Percentiles rank a stretch among this genome's conserved stretches.
These are phyloP conservation scores for Aradus depressus DNA, from an alignment of 2,888 invertebrate genomes.

Conservation along the genomic window DNA sequence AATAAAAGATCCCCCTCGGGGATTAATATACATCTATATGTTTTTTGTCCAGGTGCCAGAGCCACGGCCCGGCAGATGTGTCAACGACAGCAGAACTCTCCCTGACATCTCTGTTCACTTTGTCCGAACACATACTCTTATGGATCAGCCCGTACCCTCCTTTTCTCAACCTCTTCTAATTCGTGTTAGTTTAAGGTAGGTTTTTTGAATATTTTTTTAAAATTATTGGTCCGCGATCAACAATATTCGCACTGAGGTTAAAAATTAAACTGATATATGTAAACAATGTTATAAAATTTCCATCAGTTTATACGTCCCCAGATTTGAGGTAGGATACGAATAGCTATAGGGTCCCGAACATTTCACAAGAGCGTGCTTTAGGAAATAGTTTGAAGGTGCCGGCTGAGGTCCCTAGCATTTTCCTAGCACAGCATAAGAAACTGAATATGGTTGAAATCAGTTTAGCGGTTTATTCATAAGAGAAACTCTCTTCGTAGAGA, in stretches of 20 bases:
- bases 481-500: no score
- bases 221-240: not conserved
- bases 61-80: conserved; percentile 78
- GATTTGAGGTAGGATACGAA: no score
- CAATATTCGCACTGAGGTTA: no score
- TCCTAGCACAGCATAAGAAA: no score
- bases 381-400: no score
- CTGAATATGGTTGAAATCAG: no score
- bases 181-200: conserved; percentile 65
- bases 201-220: conserved; percentile 19
- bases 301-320: no score
- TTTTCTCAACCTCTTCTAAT: conserved; percentile 38
- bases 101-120: conserved; percentile 84
- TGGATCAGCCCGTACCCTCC: conserved; percentile 85
- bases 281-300: no score
- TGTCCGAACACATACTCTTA: conserved; percentile 86
- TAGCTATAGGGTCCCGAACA: no score
- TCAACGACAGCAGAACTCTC: conserved; percentile 75
- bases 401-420: no score
- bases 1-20: not conserved
- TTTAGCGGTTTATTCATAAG: no score
- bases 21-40: not conserved
- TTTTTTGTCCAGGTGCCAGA: conserved; percentile 49
- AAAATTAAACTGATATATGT: conserved; percentile 3
- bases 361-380: no score